Conservation (phyloP, 2,797 vertebrate genomes). For the Neomorphus geoffroyi region DNA sequence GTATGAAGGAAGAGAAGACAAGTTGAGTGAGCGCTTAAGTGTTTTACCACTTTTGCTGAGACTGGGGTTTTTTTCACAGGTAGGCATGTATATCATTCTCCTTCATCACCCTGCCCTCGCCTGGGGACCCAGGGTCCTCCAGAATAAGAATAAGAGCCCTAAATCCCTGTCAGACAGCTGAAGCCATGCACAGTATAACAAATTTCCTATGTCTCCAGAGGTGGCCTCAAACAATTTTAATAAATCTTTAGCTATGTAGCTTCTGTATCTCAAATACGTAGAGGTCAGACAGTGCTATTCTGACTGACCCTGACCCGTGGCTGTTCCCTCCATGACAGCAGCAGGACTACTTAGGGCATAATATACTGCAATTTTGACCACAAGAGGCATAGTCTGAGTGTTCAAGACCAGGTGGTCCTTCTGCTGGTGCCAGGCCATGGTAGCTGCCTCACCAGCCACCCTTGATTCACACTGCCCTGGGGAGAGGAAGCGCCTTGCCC, state of each 20-base stretch:
- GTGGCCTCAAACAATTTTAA: constrained; percentile 41
- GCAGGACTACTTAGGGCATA: neutral
- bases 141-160: constrained; percentile 13
- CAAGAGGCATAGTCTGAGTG: neutral
- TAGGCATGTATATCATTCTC: neutral
- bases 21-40: neutral
- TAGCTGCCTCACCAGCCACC: accelerated
- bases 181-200: neutral
- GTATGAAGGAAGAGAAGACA: constrained; percentile 11
- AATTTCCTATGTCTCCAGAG: constrained; percentile 1
- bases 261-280: neutral
- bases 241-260: constrained; percentile 30
- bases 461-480: neutral
- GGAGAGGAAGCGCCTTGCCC: neutral
- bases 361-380: neutral
- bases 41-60: constrained; percentile 10
- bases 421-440: neutral
- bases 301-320: neutral
- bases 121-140: neutral
- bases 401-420: neutral
- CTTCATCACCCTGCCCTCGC: constrained; percentile 24
- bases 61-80: constrained; percentile 36
- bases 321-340: neutral
- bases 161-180: constrained; percentile 30
- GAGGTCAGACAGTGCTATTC: neutral